These are phyloP conservation scores for Melierax canorus DNA, from an alignment of 2,113 vertebrate species.

Conservation along the genomic window DNA sequence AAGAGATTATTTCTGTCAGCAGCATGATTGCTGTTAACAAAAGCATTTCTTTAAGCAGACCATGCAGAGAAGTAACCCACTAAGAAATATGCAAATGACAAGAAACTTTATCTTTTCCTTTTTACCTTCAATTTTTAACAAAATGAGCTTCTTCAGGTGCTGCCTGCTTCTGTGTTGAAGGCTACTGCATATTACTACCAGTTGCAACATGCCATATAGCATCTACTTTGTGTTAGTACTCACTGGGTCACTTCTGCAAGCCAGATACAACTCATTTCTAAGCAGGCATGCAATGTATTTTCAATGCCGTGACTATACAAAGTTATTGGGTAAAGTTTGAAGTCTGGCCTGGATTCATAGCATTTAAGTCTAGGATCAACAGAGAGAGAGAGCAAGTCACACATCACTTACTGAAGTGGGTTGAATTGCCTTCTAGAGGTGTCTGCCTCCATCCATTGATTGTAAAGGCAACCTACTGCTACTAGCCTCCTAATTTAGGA, in stretches of 20 bases:
- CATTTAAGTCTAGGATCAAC: not conserved
- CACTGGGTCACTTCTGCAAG: not conserved
- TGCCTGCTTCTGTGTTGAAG: not conserved
- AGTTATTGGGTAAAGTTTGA: not conserved
- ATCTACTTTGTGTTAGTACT: not conserved
- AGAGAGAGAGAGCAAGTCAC: not conserved
- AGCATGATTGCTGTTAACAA: not conserved
- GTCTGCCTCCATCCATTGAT: not conserved
- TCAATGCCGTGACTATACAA: not conserved
- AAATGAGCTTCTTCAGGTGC: not conserved
- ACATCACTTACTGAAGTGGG: not conserved
- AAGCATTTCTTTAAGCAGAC: not conserved
- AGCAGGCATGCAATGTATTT: not conserved
- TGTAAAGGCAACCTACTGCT: not conserved
- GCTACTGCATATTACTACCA: not conserved
- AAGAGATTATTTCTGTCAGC: not conserved
- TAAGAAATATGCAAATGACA: not conserved
- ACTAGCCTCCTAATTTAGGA: not conserved
- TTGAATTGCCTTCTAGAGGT: not conserved
- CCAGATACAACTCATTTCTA: not conserved
- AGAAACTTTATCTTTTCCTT: not conserved
- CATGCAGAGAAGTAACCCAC: not conserved
- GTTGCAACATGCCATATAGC: not conserved
- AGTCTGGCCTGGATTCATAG: not conserved
- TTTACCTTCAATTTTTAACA: not conserved